A percentile compares a stretch with the other conserved stretches of the same genome.
Conservation (phyloP, 1,140 invertebrate species). For the Drosophila serrata region DNA sequence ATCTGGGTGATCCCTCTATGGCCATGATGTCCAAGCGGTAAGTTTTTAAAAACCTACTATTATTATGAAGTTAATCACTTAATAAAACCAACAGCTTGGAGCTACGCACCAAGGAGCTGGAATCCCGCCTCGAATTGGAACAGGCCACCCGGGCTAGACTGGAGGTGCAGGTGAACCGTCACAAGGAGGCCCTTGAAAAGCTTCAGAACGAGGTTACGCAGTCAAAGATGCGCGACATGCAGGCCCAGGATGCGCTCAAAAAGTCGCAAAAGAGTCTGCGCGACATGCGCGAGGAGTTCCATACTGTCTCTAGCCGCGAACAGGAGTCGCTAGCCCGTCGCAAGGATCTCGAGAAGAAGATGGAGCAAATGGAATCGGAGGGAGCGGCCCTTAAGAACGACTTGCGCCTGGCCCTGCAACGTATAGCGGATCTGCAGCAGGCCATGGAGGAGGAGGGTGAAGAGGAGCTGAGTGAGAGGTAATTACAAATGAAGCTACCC, state of each 20-base stretch:
- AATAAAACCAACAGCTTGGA: slow-evolving; percentile 87
- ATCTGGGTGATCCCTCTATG: slow-evolving; percentile 91
- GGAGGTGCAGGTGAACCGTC: slow-evolving; percentile 92
- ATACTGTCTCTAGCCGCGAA: slow-evolving; percentile 89
- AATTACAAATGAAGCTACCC: slow-evolving; percentile 6
- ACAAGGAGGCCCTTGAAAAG: slow-evolving; percentile 94
- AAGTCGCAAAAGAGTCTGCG: slow-evolving; percentile 90
- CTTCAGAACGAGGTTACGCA: slow-evolving; percentile 90
- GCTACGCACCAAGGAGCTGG: slow-evolving; percentile 93
- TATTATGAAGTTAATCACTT: not conserved
- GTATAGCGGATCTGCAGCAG: slow-evolving; percentile 93
- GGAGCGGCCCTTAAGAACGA: slow-evolving; percentile 89
- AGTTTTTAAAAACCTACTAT: not conserved
- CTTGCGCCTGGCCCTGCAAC: slow-evolving; percentile 92
- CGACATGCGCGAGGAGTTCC: slow-evolving; percentile 91
- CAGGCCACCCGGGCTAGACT: slow-evolving; percentile 92
- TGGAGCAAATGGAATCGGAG: slow-evolving; percentile 89
- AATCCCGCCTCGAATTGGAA: slow-evolving; percentile 95
- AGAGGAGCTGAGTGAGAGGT: slow-evolving; percentile 88
- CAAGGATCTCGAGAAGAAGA: slow-evolving; percentile 89
- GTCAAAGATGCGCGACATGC: slow-evolving; percentile 90
- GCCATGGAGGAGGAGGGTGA: slow-evolving; percentile 94
- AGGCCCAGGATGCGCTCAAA: slow-evolving; percentile 91
- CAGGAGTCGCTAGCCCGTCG: slow-evolving; percentile 90
- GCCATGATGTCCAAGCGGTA: slow-evolving; percentile 89